Base-by-base conservation (phyloP, 2,113 vertebrate species). In the Sinocyclocheilus maitianheensis region DNA sequence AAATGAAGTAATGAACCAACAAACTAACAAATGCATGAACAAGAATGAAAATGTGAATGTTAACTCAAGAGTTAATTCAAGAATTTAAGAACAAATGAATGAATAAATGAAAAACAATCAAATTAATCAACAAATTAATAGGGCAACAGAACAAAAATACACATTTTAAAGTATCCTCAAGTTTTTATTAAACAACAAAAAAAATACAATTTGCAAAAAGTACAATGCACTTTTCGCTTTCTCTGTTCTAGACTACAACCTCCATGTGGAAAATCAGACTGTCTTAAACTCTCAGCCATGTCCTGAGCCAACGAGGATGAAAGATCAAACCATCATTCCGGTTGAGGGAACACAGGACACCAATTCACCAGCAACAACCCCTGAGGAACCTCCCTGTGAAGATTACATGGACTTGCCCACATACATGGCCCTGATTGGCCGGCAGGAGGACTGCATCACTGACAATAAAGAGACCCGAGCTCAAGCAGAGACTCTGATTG, bases 351-450 rank as follows among this genome's bases (percentile, higher is more conserved):
- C n/a, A 72, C 88, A 74, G 43, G 89, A 75, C 85, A 84, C 81
- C 74, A 77, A 62, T 79, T 90, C 92, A 92, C 90, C 92, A 92
- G 93, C 92, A 90, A 81, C 84, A 86, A 82, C 78, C 78, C 77
- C 67, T 26, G 89, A 92, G 69, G 86, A 88, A 24, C 81, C 86
- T 65, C 87, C 91, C 24, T 78, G 86, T 40, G 90, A 94, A 24
- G 93, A 94, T 20, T 90, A 90, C 84, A 91, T 82, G 84, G 94
- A 94, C 55, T 83, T 91, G 43, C 91, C 93, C 60, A 85, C 90
- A 0, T 92, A 92, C 26, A 88, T 92, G 43, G 91, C 90, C 3
- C 86, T 91, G 12, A 91, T 89, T 37, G 92, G 87, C 24, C 88
- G 89, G 83, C 91, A 92, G 87, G 90, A 22, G 9, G 84, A 86